phyloP scores from a whole-genome alignment of 2,888 invertebrate species.

The Lepidonotus clava region DNA sequence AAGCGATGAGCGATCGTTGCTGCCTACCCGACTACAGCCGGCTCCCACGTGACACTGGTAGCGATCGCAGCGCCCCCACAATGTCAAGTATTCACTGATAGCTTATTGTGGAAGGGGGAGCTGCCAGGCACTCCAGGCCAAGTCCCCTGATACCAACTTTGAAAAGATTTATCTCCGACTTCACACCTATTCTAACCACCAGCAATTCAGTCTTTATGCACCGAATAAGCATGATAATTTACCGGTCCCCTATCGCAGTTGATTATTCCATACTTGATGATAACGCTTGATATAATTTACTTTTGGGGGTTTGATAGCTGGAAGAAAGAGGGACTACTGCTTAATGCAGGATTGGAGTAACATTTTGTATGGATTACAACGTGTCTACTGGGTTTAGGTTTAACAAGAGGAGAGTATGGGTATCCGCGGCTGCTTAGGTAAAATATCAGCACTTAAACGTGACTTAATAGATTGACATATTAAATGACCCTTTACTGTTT shows the following conservation, averaged over 20 bases:
- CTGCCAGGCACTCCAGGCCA: not conserved
- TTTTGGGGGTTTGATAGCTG: no score
- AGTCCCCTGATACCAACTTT: not conserved
- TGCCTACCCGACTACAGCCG: not conserved
- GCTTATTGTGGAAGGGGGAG: not conserved
- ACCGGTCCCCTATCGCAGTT: not conserved
- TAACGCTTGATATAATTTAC: no score
- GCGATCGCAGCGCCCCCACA: not conserved
- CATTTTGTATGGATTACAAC: no score
- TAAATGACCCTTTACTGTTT: no score
- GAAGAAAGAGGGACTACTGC: no score
- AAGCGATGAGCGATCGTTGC: slow-evolving; percentile 41
- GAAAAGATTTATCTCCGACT: slow-evolving; percentile 5
- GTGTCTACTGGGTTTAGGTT: no score
- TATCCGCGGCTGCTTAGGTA: no score
- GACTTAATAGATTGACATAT: no score
- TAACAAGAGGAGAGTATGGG: no score
- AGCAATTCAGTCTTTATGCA: not conserved
- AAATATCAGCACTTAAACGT: no score
- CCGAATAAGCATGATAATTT: not conserved
- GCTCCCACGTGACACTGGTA: not conserved
- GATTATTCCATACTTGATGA: no score
- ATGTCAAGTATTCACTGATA: slow-evolving; percentile 1
- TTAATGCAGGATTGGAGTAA: no score
- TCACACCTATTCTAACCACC: not conserved